Conservation (phyloP, 2,113 vertebrate genomes). For the Actenoides hombroni region DNA sequence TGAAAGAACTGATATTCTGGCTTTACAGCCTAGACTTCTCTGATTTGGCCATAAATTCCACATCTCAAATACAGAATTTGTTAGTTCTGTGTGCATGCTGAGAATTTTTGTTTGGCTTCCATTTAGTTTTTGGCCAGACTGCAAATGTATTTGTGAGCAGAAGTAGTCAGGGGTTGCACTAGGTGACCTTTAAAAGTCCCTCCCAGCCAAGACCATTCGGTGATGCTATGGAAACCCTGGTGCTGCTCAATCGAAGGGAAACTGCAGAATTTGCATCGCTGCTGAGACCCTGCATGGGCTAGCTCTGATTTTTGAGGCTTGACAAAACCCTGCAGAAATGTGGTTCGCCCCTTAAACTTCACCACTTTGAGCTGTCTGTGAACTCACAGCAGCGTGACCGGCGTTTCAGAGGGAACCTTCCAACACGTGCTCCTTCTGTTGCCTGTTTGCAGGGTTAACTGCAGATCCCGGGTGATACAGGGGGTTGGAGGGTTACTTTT, state of each 20-base stretch:
- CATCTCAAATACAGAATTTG: neutral
- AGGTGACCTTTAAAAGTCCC: neutral
- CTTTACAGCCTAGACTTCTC: neutral
- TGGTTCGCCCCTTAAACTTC: neutral
- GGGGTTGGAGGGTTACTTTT: neutral
- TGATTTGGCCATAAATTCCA: neutral
- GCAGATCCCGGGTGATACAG: neutral
- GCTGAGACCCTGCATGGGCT: neutral
- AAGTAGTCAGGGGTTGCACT: neutral
- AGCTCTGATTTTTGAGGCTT: neutral
- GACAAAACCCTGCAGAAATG: neutral
- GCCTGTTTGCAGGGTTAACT: neutral
- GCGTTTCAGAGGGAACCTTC: neutral
- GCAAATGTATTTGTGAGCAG: neutral
- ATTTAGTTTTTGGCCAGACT: neutral
- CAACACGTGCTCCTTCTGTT: neutral
- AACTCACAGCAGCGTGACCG: fast-evolving
- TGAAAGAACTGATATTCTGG: neutral
- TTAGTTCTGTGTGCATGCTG: neutral
- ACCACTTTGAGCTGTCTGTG: neutral
- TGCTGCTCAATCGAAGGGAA: neutral
- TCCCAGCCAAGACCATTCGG: neutral
- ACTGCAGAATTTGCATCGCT: neutral
- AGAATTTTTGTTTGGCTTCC: neutral
- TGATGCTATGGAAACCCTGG: neutral